Percentiles rank a stretch among this genome's conserved stretches.
Conservation (phyloP, 2,888 invertebrate species). For the Drosophila lutescens region DNA sequence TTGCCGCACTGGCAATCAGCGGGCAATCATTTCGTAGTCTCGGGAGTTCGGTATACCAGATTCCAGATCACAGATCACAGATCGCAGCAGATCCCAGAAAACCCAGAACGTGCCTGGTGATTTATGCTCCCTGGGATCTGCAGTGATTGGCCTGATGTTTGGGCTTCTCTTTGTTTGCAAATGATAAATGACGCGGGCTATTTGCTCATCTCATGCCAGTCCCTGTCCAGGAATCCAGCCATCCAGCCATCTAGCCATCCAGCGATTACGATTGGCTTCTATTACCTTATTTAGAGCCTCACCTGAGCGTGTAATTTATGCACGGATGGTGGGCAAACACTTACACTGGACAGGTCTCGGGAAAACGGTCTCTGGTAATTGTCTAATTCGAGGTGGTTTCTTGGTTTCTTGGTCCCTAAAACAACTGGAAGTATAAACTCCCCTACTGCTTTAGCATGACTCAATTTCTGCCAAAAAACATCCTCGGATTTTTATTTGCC, state of each 20-base stretch:
- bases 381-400: conserved; percentile 26
- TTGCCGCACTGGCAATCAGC: conserved; percentile 79
- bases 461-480: conserved; percentile 26
- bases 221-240: conserved; percentile 45
- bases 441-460: conserved; percentile 27
- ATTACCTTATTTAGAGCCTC: conserved; percentile 55
- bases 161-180: conserved; percentile 75
- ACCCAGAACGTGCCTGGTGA: conserved; percentile 61
- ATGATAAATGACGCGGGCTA: conserved; percentile 76
- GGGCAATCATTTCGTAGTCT: conserved; percentile 73
- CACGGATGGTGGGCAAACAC: conserved; percentile 55
- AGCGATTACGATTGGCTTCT: conserved; percentile 65
- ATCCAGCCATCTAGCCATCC: conserved; percentile 4
- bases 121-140: conserved; percentile 61
- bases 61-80: conserved; percentile 1
- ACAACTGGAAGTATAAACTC: conserved; percentile 1
- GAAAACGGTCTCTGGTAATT: conserved; percentile 31
- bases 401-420: not conserved
- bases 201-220: conserved; percentile 49
- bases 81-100: conserved; percentile 3
- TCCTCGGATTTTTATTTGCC: conserved; percentile 67
- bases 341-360: conserved; percentile 39
- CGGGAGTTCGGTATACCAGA: conserved; percentile 31
- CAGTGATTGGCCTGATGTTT: conserved; percentile 67
- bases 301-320: conserved; percentile 65